Percentiles rank a stretch among this genome's conserved stretches.
These are phyloP conservation scores for Chironomus tentans DNA, from an alignment of 2,888 invertebrate genomes.

Conservation along the genomic window DNA sequence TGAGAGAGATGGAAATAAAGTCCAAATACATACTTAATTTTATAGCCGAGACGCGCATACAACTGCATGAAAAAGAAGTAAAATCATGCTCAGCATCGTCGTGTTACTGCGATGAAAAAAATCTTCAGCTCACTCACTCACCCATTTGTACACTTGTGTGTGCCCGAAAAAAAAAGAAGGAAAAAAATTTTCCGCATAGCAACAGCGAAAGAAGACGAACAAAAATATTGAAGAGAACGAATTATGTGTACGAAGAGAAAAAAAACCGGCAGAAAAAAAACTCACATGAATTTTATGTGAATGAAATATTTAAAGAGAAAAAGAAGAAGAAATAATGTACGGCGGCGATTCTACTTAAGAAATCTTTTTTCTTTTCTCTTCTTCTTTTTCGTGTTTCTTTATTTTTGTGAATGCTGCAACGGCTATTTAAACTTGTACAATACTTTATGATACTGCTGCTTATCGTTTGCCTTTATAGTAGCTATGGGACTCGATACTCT, in stretches of 20 bases:
- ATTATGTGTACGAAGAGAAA: neutral
- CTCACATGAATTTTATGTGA: slow-evolving; percentile 19
- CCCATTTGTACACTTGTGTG: slow-evolving; percentile 11
- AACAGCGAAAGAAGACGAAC: slow-evolving; percentile 29
- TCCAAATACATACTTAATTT: neutral
- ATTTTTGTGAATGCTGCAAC: neutral
- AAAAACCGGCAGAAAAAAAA: neutral
- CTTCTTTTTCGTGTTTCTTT: neutral
- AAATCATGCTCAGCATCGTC: neutral
- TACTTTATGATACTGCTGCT: neutral
- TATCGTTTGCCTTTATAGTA: neutral
- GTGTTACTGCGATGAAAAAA: too few relatives aligned
- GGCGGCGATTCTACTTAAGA: neutral
- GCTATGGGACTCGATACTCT: too few relatives aligned
- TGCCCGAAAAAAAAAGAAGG: neutral
- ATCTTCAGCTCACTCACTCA: neutral
- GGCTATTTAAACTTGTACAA: neutral
- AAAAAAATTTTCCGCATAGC: slow-evolving; percentile 32
- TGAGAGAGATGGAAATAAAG: too few relatives aligned
- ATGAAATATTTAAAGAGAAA: slow-evolving; percentile 21
- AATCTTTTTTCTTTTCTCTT: too few relatives aligned
- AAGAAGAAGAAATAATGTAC: neutral
- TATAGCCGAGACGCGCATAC: slow-evolving; percentile 17
- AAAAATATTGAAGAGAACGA: slow-evolving; percentile 27
- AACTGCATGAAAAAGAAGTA: neutral